These are phyloP conservation scores for Barypeithes pellucidus DNA, from an alignment of 2,888 invertebrate species.

Conservation along the genomic window DNA sequence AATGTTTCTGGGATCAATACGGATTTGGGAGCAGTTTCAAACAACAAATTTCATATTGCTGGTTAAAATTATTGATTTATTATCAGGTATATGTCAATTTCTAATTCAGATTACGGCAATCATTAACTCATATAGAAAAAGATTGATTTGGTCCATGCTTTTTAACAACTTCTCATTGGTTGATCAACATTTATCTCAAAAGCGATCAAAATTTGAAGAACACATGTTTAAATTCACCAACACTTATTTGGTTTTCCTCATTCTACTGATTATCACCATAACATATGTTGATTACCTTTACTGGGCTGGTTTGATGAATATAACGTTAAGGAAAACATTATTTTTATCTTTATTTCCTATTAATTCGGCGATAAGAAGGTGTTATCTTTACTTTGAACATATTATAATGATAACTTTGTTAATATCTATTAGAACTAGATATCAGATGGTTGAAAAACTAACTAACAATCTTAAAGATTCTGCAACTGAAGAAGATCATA, in stretches of 20 bases:
- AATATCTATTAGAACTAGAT: no score
- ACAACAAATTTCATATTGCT: no score
- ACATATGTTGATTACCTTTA: no score
- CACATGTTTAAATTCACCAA: no score
- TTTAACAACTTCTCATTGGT: neutral
- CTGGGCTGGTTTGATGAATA: neutral
- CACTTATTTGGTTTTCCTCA: no score
- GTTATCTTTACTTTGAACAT: neutral
- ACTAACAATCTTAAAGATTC: neutral
- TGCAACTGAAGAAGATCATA: neutral
- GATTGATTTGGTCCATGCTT: neutral
- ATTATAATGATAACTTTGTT: neutral
- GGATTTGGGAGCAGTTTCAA: no score
- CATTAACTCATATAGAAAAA: neutral
- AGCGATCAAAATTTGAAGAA: neutral
- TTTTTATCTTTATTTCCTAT: neutral
- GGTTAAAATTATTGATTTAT: no score
- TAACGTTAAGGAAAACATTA: neutral
- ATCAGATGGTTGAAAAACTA: no score
- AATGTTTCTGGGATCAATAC: no score
- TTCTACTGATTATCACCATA: no score
- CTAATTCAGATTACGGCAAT: no score
- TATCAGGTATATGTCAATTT: no score
- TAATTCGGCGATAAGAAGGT: neutral
- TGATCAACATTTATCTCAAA: neutral